Conservation (phyloP, 2,113 vertebrate genomes). For the Turnix velox region DNA sequence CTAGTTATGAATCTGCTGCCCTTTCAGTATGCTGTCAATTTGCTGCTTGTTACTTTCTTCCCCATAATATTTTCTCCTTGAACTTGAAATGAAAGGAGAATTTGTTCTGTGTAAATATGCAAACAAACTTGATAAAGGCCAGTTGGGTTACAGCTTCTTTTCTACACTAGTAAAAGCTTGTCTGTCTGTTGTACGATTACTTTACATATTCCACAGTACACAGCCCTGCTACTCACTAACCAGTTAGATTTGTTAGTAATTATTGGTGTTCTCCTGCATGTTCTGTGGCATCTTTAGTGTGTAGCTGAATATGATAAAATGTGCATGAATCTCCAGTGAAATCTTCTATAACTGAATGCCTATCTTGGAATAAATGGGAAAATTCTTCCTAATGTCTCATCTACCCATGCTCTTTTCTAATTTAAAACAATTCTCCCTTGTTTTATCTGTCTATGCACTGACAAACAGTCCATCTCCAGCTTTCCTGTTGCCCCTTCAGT, state of each 20-base stretch:
- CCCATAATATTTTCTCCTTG: not conserved
- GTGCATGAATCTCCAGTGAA: not conserved
- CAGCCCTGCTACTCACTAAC: not conserved
- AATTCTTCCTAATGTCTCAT: too few species aligned
- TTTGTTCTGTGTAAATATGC: not conserved
- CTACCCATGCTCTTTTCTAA: too few species aligned
- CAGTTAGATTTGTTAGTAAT: not conserved
- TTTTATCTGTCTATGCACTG: too few species aligned
- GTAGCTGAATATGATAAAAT: not conserved
- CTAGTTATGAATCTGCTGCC: not conserved
- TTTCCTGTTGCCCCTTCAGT: too few species aligned
- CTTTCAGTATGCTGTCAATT: not conserved
- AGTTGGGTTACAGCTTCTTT: not conserved
- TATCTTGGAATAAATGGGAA: not conserved
- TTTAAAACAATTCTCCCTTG: too few species aligned
- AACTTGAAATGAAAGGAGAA: not conserved
- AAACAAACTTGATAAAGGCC: not conserved
- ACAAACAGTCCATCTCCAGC: too few species aligned
- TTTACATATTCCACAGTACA: not conserved
- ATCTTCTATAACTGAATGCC: not conserved
- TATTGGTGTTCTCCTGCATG: not conserved
- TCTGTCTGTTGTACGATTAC: not conserved
- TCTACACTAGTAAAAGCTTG: not conserved
- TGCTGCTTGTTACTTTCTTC: not conserved
- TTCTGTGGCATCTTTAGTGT: not conserved